Conservation (phyloP, 2,888 invertebrate genomes). For the Stramonita haemastoma region DNA sequence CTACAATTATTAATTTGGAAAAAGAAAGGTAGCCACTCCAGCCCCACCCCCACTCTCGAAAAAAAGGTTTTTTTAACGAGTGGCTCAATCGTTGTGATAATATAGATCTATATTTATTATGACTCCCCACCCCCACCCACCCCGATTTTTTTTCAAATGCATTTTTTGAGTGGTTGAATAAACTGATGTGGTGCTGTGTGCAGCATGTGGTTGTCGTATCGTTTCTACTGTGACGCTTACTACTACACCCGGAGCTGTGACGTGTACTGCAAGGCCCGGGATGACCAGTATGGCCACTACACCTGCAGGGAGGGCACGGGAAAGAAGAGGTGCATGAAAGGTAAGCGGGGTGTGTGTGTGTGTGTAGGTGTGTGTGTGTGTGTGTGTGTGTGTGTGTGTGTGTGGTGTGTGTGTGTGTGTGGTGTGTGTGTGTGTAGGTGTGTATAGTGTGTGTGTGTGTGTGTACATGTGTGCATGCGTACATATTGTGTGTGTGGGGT, state of each 20-base stretch:
- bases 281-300: slow-evolving; percentile 86
- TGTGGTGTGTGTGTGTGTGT: too few relatives aligned
- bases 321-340: slow-evolving; percentile 75
- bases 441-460: neutral
- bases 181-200: neutral
- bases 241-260: slow-evolving; percentile 75
- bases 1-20: too few relatives aligned
- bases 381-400: neutral
- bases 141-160: too few relatives aligned
- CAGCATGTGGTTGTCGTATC: slow-evolving; percentile 50
- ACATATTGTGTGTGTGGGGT: neutral
- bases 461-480: neutral
- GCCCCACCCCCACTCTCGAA: too few relatives aligned
- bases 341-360: slow-evolving; percentile 30
- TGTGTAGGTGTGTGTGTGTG: neutral
- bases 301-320: slow-evolving; percentile 84
- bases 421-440: neutral
- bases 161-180: too few relatives aligned
- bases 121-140: too few relatives aligned
- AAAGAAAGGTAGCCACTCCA: too few relatives aligned
- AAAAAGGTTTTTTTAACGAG: too few relatives aligned
- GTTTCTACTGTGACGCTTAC: slow-evolving; percentile 74
- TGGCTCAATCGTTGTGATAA: too few relatives aligned
- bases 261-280: slow-evolving; percentile 79
- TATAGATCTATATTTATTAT: too few relatives aligned